Percentiles rank a stretch among this genome's conserved stretches.
These are phyloP conservation scores for Zeugodacus cucurbitae DNA, from an alignment of 1,140 invertebrate genomes.

Conservation along the genomic window DNA sequence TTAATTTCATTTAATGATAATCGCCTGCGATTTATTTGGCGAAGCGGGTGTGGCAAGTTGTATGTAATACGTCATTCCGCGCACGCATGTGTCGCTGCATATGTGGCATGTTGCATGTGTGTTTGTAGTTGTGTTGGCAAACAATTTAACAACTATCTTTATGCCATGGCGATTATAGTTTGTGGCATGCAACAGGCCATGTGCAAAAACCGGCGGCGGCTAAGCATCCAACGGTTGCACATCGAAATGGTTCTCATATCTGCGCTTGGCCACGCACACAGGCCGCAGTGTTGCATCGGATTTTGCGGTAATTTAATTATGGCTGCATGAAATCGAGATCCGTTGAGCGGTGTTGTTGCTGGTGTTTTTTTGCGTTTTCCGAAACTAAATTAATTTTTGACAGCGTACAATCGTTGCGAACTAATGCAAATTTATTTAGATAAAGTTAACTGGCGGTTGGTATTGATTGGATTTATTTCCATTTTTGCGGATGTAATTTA, in stretches of 20 bases:
- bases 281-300: not conserved
- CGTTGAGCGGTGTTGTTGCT: not conserved
- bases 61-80: not conserved
- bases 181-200: conserved; percentile 27
- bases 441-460: not conserved
- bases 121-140: not conserved
- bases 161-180: conserved; percentile 4
- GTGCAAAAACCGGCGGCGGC: not conserved
- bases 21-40: conserved; percentile 27
- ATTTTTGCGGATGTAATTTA: not conserved
- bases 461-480: not conserved
- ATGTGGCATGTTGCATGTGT: not conserved
- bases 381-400: not conserved
- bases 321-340: conserved; percentile 14
- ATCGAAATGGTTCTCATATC: not conserved
- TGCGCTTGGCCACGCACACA: not conserved
- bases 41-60: not conserved
- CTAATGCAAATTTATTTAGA: conserved; percentile 20
- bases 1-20: conserved; percentile 38
- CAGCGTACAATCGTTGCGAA: not conserved
- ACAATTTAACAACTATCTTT: conserved; percentile 25
- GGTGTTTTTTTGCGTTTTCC: not conserved
- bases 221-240: not conserved
- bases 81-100: not conserved
- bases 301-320: conserved; percentile 34